Evolutionary conservation across 2,113 vertebrate genomes (phyloP).

Genomic region (Festucalex cinctus): DNA sequence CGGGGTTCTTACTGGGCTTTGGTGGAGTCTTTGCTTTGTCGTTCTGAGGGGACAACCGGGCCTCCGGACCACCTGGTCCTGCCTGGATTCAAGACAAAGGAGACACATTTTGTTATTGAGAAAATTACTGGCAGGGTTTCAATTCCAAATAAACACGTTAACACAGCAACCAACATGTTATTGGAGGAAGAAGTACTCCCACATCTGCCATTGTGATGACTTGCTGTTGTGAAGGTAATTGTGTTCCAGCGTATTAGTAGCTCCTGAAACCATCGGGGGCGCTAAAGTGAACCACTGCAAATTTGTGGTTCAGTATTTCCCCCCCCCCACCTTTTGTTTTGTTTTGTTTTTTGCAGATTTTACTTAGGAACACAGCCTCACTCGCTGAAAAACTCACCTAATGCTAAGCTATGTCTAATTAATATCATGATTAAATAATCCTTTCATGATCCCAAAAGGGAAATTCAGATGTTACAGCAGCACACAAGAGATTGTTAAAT

Average conservation of each 20-base stretch:
- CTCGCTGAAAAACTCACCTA: no score
- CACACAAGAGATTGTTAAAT: background rate
- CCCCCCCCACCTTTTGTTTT: no score
- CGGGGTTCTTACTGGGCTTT: slow-evolving; percentile 62
- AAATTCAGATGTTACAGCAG: background rate
- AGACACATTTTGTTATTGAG: background rate
- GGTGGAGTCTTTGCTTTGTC: slow-evolving; percentile 32
- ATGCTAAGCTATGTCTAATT: no score
- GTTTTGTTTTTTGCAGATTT: background rate
- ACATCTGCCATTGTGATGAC: background rate
- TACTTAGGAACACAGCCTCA: background rate
- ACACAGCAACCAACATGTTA: background rate
- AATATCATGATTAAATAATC: background rate
- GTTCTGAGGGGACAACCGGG: background rate
- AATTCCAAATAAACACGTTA: background rate
- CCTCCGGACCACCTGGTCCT: slow-evolving; percentile 20
- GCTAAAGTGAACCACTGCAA: background rate
- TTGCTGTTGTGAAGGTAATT: background rate
- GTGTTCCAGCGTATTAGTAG: background rate
- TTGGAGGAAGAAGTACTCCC: background rate
- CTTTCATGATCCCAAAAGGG: background rate
- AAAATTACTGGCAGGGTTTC: background rate
- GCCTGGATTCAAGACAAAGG: slow-evolving; percentile 23
- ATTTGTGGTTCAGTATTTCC: background rate
- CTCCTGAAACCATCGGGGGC: background rate